Evolutionary conservation across 2,113 vertebrate species (phyloP).

Genomic region (Spea bombifrons): DNA sequence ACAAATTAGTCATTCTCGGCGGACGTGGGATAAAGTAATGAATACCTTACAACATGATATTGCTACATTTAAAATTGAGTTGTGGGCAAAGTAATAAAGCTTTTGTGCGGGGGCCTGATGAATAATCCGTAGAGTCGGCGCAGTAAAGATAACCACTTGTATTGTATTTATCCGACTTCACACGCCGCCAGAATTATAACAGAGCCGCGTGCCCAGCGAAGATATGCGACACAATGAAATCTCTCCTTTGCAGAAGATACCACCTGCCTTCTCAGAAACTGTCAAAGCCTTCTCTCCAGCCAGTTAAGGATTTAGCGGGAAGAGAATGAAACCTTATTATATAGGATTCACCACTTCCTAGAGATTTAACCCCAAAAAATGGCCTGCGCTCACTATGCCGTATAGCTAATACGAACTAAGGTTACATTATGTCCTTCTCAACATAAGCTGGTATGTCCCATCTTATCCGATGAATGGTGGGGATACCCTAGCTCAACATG

Average conservation of each 20-base stretch:
- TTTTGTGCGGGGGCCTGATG: neutral
- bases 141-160: slow-evolving; percentile 12
- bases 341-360: no score
- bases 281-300: neutral
- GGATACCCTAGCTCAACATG: no score
- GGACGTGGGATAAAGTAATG: neutral
- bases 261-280: neutral
- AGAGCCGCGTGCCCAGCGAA: neutral
- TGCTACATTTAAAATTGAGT: neutral
- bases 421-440: no score
- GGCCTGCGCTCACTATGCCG: no score
- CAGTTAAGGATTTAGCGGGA: no score
- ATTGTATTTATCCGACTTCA: neutral
- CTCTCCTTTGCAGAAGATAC: neutral
- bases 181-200: neutral
- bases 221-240: neutral
- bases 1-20: slow-evolving; percentile 2
- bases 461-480: no score
- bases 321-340: no score
- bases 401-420: no score
- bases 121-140: neutral
- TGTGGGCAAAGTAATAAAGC: neutral
- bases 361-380: no score
- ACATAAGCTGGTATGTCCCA: no score
- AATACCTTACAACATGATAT: neutral